Percentiles rank a stretch among this genome's conserved stretches.
These are phyloP conservation scores for Linnaemya vulpina DNA, from an alignment of 2,888 invertebrate species.

Conservation along the genomic window DNA sequence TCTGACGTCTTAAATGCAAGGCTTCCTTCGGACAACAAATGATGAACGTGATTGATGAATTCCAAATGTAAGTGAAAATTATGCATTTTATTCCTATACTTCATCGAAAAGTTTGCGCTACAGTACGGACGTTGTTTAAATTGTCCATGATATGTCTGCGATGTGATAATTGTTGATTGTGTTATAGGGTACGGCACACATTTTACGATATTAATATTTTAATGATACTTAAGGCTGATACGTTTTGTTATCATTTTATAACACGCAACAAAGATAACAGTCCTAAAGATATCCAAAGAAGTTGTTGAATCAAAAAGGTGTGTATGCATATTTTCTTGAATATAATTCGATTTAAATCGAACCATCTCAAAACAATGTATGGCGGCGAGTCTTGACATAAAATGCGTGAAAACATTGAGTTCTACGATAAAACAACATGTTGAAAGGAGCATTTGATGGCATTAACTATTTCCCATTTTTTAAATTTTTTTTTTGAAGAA, in stretches of 20 bases:
- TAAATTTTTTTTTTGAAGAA: slow-evolving; percentile 18
- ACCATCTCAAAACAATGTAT: slow-evolving; percentile 31
- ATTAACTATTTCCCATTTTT: slow-evolving; percentile 37
- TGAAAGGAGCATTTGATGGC: background rate
- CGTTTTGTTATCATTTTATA: slow-evolving; percentile 53
- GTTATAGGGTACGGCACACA: slow-evolving; percentile 14
- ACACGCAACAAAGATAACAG: slow-evolving; percentile 66
- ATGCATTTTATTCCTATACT: background rate
- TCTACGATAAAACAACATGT: slow-evolving; percentile 17
- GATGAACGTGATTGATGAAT: no score
- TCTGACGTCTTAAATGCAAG: no score
- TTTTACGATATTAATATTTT: slow-evolving; percentile 10
- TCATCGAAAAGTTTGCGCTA: no score
- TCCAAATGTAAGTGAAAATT: no score
- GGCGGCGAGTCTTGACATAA: slow-evolving; percentile 9
- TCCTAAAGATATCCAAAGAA: slow-evolving; percentile 2
- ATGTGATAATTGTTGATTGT: background rate
- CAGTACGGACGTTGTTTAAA: no score
- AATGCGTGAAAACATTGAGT: slow-evolving; percentile 56
- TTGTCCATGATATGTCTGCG: background rate
- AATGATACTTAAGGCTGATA: slow-evolving; percentile 23
- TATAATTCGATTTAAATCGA: slow-evolving; percentile 4
- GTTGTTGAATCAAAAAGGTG: background rate
- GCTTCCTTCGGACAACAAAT: no score
- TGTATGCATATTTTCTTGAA: background rate